Percentiles rank a stretch among this genome's conserved stretches.
Evolutionary conservation across 2,797 vertebrate species (phyloP).

Genomic region (Myiotriccus ornatus): DNA sequence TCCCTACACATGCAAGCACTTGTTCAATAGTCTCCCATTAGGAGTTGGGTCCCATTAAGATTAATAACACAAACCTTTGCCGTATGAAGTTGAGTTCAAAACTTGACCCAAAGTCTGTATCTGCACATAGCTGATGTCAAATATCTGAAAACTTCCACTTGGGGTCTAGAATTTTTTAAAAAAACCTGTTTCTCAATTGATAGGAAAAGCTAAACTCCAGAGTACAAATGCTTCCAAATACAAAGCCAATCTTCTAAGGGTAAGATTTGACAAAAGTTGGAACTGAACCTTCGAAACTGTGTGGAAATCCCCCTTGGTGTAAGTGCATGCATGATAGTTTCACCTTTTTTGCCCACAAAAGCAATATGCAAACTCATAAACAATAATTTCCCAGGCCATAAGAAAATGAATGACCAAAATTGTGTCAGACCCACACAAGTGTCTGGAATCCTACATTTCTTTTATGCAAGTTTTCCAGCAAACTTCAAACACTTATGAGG

Average conservation of each 20-base stretch:
- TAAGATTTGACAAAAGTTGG: neutral
- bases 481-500: neutral
- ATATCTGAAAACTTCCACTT: neutral
- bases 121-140: neutral
- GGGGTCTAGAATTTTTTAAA: neutral
- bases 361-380: neutral
- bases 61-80: neutral
- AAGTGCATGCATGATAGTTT: rapidly evolving
- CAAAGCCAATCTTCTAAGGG: neutral
- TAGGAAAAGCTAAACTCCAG: neutral
- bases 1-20: neutral
- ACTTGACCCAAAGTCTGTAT: neutral
- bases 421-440: neutral
- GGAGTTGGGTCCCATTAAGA: neutral
- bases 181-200: neutral
- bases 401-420: neutral
- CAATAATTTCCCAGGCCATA: neutral
- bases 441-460: neutral
- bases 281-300: neutral
- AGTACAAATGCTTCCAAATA: neutral
- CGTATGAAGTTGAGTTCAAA: neutral
- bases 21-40: neutral
- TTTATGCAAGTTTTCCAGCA: neutral
- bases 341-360: neutral
- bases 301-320: neutral